Evolutionary conservation across 2,797 vertebrate genomes (phyloP), one percentile per base, ranked within the genome.

Genomic region (Merluccius polli): DNA sequence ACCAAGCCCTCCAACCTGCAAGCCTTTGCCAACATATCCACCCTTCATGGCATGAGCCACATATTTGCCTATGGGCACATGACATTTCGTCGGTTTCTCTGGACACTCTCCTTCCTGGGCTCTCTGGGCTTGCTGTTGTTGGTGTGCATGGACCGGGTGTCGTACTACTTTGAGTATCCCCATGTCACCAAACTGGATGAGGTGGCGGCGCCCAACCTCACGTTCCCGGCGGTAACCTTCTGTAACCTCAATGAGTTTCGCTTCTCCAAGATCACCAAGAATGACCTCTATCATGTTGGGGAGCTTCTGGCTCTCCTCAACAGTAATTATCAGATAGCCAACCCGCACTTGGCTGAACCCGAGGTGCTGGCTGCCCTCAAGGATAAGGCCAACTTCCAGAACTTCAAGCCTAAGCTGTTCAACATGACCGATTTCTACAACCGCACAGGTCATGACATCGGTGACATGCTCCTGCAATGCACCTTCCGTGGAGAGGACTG

Each of bases 351-450:
- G 88, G 94, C 95, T 0, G 95, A 96, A 84, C 94, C 95, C 0
- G 93, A 95, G 78, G 90, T 95, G 65, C 91, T 96, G 84, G 93
- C 94, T 0, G 89, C 93, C 24, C 93, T 97, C 52, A 95, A 95
- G 77, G 95, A 95, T 81, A 96, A 96, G 88, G 95, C 94, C 77
- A 95, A 95, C 93, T 97, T 97, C 88, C 90, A 87, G 78, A 94
- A 94, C 92, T 97, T 96, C 88, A 95, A 95, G 83, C 94, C 96
- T 32, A 94, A 95, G 80, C 93, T 93, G 83, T 96, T 96, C 92
- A 95, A 95, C 92, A 96, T 96, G 95, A 94, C 95, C 32, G 95
- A 97, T 83, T 96, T 97, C 90, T 96, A 95, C 86, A 95, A 96
- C 88, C 95, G 95, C 59, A 96, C 95, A 0, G 95, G 95, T 75